Base-by-base conservation (phyloP, 2,888 invertebrate genomes). In the Lycophotia porphyrea region DNA sequence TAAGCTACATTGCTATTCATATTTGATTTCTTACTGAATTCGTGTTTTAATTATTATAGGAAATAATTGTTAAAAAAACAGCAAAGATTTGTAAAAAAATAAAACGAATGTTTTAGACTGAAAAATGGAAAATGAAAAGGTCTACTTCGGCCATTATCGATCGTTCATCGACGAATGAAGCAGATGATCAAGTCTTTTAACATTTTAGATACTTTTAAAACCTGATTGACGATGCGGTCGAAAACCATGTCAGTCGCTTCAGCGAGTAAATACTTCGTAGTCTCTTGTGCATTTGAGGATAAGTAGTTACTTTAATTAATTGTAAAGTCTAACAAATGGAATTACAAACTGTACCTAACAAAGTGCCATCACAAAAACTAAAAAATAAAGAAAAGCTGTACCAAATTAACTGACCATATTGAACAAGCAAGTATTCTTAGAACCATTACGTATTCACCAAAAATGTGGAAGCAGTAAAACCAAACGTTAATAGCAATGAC, bases 391-490 rank as follows among this genome's bases (percentile, higher is more conserved):
- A 70, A 68, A 77, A 75, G 11, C 31, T 34, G 36, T 47, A 68
- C 71, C 21, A 65, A 73, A 61, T 66, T 78, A 63, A 75, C 70
- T 31, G 42, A n/a, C 63, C 70, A 64, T 65, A 66, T 49, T 65
- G 55, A 60, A 76, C 69, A 73, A 72, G 63, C 21, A 68, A 67
- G 36, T 27, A 74, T 92, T 90, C 92, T 61, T 4, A 83, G 92
- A 93, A 93, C 78, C 82, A 91, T 92, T 92, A 92, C 90, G 89
- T 87, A 91, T 91, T 89, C 88, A 88, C 88, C 88, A 89, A 89
- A 93, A 94, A 94, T 94, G 93, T 94, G 93, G 94, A 90, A 94
- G 94, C 94, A 89, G 92, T 95, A 95, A 95, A 95, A 91, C 91
- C 90, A 79, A 92, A 90, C 77, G 82, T 87, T 87, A 87, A 89